Base-by-base conservation (phyloP, 2,797 vertebrate species). In the Cryptoprocta ferox region DNA sequence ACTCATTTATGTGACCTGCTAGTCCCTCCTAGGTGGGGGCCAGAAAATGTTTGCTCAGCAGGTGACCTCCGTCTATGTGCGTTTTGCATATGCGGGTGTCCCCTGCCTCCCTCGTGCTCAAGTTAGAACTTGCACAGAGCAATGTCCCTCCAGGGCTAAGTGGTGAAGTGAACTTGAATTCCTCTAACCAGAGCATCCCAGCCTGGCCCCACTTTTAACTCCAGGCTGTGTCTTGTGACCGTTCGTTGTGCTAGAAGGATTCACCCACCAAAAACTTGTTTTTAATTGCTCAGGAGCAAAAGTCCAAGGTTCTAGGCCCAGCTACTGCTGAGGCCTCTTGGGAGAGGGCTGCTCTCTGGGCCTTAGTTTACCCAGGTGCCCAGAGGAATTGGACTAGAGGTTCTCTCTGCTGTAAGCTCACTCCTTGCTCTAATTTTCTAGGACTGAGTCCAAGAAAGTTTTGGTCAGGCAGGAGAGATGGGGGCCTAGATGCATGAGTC, bases 391-490 rank as follows among this genome's bases (percentile, higher is more conserved):
- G 12, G 81, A 86, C 73, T 18, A 59, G 63, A 88, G 24, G 0
- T 37, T 61, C 71, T 48, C 39, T 50, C 12, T 11, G 48, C 53
- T 75, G 0, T 50, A 26, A 76, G 70, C 63, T 53, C 63, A 28
- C 16, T 66, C 21, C 53, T 90, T 26, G n/a, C 32, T 88, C 59
- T 65, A 11, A 91, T 63, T 95, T 95, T 79, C 87, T 50, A 83
- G 66, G 63, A 85, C 66, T 65, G 42, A 95, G 79, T 80, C 48
- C 50, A 84, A 39, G 56, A 30, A 48, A 79, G 87, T 76, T 96
- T 70, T 45, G 56, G 21, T 84, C 42, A 39, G 21, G 66, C 45
- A 24, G 35, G 12, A 83, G 71, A 6, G 26, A 9, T 39, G 3
- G n/a, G 16, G 28, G 3, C 50, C 78, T 59, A 15, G 28, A 56